phyloP scores from a whole-genome alignment of 2,797 vertebrate genomes.

The Catamblyrhynchus diadema region DNA sequence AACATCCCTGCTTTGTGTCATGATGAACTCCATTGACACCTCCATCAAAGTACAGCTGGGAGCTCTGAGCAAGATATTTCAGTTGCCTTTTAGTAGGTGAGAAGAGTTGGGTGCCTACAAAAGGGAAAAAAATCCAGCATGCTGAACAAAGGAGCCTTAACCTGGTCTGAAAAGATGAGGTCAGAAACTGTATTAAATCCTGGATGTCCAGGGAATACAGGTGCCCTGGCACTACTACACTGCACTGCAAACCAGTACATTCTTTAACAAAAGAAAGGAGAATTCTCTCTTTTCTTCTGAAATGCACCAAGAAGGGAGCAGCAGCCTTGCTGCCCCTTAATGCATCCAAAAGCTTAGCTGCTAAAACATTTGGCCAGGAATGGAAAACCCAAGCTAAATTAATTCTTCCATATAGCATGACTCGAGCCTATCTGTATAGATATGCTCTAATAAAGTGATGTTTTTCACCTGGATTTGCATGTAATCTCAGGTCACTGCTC shows the following conservation, averaged over 20 bases:
- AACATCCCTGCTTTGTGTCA: background rate
- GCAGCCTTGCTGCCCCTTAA: background rate
- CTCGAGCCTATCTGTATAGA: background rate
- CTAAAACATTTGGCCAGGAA: background rate
- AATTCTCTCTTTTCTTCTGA: background rate
- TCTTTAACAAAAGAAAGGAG: background rate
- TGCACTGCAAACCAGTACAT: background rate
- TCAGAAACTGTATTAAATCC: background rate
- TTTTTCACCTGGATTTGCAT: background rate
- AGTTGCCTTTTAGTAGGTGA: background rate
- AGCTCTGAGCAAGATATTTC: background rate
- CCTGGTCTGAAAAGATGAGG: background rate
- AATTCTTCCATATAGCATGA: background rate
- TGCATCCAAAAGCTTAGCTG: background rate
- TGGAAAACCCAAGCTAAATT: background rate
- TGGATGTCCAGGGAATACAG: background rate
- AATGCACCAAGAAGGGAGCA: background rate
- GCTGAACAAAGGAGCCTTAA: background rate
- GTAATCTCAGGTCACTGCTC: accelerated
- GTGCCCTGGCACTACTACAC: background rate
- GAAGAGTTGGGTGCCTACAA: background rate
- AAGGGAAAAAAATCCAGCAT: background rate
- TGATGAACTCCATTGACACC: background rate
- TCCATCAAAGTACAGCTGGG: background rate
- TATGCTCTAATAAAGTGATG: background rate